Conservation (phyloP, 1,140 invertebrate species). For the Campoletis sonorensis region DNA sequence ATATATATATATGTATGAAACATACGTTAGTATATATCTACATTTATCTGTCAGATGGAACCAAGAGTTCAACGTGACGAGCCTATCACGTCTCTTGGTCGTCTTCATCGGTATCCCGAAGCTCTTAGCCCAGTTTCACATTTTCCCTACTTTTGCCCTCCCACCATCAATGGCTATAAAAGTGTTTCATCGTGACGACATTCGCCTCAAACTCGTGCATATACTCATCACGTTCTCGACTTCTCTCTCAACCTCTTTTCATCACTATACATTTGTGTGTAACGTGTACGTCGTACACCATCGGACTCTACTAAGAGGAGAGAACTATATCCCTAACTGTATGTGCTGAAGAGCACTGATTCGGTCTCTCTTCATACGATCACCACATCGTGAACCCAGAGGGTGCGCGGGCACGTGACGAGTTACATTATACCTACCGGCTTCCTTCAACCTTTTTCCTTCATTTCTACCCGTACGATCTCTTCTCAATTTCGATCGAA, state of each 20-base stretch:
- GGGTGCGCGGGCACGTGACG: not conserved
- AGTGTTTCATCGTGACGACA: slow-evolving; percentile 21
- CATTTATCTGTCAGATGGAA: not conserved
- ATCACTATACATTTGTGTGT: not conserved
- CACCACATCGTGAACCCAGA: slow-evolving; percentile 24
- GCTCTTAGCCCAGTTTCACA: slow-evolving; percentile 17
- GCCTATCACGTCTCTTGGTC: not conserved
- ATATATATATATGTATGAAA: not conserved
- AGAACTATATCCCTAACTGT: not conserved
- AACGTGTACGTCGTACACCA: not conserved
- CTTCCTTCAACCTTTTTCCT: not conserved
- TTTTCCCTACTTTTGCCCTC: not conserved
- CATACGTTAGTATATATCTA: not conserved
- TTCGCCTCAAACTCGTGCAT: not conserved
- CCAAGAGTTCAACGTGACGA: slow-evolving; percentile 9
- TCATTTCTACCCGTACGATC: not conserved
- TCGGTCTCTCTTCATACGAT: slow-evolving; percentile 19
- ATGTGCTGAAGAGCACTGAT: not conserved
- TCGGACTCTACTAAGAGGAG: not conserved
- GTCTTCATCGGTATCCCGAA: not conserved
- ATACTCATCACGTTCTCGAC: slow-evolving; percentile 29
- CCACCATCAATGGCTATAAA: not conserved
- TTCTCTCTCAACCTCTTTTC: slow-evolving; percentile 25
- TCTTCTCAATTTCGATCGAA: not conserved
- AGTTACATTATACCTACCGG: not conserved